Evolutionary conservation across 30 jellyfish, hydroid and myxozoan genomes (phyloP), one percentile per base, ranked within the genome.

Genomic region (Mastigias papua): DNA sequence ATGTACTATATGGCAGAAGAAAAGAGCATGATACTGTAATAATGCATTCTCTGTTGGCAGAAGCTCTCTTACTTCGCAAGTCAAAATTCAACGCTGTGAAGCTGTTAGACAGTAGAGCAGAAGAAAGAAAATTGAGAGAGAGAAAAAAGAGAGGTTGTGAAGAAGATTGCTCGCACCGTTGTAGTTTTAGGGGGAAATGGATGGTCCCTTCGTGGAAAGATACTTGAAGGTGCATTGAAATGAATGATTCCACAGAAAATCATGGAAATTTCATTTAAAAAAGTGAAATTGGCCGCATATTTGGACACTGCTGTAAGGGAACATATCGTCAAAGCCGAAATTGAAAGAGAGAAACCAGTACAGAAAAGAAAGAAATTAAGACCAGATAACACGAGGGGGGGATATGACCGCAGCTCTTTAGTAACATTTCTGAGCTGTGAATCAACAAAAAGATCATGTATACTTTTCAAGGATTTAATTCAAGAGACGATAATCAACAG

Each of bases 341-440:
- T 46, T 46, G 60, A 8, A 46, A 46, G 60, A 8, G 16, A 46
- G 60, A 46, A 46, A 46, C 13, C 60, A 46, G 60, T 69, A 69
- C 60, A 46, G 60, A 46, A 17, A 69, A 68, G 28, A 69, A 69
- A 32, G 46, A 69, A 69, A 69, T 68, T 6, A 10, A 69, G 60
- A 69, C 49, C 81, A 69, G 81, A 69, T 69, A 46, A 51, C 42
- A 76, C 42, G 76, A 50, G 50, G 17, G 37, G 68, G 2, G 48
- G 48, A 33, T 13, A 33, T 80, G 87, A 3, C 74, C 49, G 29
- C 80, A 68, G 16, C 16, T 69, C 81, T 69, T 69, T 69, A 32
- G 81, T 69, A 69, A 69, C 60, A 68, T 8, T 32, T 69, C 81
- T 69, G 28, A 69, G 81, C 81, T 10, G 81, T 69, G 81, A 48